Evolutionary conservation across 2,888 invertebrate genomes (phyloP).

Genomic region (Eremobia ochroleuca): DNA sequence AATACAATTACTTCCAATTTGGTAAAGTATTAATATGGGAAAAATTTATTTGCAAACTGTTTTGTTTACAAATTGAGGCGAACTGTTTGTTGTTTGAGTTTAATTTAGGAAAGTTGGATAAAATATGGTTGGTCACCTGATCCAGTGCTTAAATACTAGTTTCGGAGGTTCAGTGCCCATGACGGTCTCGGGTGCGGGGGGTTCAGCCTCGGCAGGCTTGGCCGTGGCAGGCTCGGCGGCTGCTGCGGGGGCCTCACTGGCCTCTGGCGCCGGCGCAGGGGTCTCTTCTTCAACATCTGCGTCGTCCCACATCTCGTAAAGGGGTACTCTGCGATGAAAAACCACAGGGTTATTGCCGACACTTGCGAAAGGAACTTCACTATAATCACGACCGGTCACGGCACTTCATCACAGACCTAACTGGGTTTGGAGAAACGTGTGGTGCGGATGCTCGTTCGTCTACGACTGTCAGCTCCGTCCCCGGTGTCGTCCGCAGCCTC

Average conservation of each 20-base stretch:
- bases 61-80: slow-evolving; percentile 21
- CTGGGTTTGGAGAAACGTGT: slow-evolving; percentile 85
- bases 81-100: slow-evolving; percentile 24
- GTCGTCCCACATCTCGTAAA: slow-evolving; percentile 90
- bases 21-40: neutral
- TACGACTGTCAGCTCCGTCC: slow-evolving; percentile 83
- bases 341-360: slow-evolving; percentile 74
- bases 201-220: slow-evolving; percentile 86
- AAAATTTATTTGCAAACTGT: neutral
- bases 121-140: slow-evolving; percentile 88
- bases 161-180: slow-evolving; percentile 92
- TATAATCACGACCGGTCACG: slow-evolving; percentile 58
- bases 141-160: slow-evolving; percentile 95
- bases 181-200: slow-evolving; percentile 84
- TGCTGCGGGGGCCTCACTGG: slow-evolving; percentile 73
- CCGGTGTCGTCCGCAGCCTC: slow-evolving; percentile 83
- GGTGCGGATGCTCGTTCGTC: slow-evolving; percentile 87
- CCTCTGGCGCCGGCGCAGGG: slow-evolving; percentile 75
- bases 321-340: slow-evolving; percentile 84
- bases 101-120: neutral
- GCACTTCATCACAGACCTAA: slow-evolving; percentile 83
- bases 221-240: slow-evolving; percentile 75
- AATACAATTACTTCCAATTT: neutral
- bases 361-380: slow-evolving; percentile 68
- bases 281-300: slow-evolving; percentile 90